phyloP scores from a whole-genome alignment of 2,113 vertebrate species.

The Corythaeola cristata region DNA sequence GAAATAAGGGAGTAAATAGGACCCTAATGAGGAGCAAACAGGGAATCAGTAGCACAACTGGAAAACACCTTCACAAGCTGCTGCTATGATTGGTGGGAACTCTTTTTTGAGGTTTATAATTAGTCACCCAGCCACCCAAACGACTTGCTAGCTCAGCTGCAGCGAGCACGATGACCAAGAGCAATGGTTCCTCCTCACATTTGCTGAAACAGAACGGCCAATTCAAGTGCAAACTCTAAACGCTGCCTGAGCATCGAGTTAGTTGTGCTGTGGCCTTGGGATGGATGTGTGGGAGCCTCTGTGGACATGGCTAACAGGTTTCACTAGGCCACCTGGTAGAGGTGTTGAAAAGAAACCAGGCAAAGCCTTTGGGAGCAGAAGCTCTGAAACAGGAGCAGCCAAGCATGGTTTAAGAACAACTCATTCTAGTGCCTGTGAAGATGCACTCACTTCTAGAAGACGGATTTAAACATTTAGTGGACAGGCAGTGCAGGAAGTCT shows the following conservation, averaged over 20 bases:
- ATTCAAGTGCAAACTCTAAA: neutral
- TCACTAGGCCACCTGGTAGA: neutral
- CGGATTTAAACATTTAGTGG: neutral
- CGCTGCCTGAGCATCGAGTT: rapidly evolving
- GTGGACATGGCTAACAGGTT: neutral
- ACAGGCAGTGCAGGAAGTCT: neutral
- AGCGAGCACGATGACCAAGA: rapidly evolving
- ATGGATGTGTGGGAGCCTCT: neutral
- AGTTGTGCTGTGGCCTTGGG: neutral
- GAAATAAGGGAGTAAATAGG: neutral
- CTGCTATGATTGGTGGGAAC: neutral
- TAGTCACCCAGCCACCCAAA: neutral
- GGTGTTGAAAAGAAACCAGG: neutral
- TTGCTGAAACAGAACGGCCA: neutral
- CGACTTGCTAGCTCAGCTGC: neutral
- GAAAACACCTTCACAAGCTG: neutral
- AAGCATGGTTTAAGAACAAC: neutral
- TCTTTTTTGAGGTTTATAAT: neutral
- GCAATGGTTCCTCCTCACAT: neutral
- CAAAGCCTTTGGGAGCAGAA: neutral
- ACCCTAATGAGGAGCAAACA: neutral
- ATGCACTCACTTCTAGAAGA: neutral
- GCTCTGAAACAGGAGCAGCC: neutral
- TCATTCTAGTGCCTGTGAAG: neutral
- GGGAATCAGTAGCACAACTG: neutral